phyloP scores from a whole-genome alignment of 92 coral and sea anemone genomes.

The Nematostella vectensis region DNA sequence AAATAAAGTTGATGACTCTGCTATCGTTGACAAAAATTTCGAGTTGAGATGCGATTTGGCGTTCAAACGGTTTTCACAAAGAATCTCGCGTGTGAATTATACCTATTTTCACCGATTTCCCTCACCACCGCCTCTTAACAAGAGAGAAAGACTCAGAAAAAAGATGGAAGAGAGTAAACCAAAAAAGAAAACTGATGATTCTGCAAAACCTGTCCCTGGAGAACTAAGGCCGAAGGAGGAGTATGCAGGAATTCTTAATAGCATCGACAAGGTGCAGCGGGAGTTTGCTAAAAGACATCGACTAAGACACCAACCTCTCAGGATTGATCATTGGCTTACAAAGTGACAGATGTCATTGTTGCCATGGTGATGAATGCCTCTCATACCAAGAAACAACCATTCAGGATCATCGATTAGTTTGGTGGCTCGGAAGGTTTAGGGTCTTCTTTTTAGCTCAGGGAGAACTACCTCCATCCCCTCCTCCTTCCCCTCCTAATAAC shows the following conservation, averaged over 20 bases:
- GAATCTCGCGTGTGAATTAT: slow-evolving; percentile 12
- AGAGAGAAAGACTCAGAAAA: background rate
- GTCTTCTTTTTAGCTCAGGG: no score
- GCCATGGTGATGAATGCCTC: no score
- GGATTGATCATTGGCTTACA: no score
- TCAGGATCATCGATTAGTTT: no score
- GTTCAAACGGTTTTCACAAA: slow-evolving; percentile 14
- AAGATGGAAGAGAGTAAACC: background rate
- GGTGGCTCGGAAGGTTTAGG: no score
- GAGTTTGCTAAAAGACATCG: slow-evolving; percentile 10
- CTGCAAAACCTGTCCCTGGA: background rate
- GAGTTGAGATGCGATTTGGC: slow-evolving; percentile 15
- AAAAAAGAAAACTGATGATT: background rate
- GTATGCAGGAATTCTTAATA: background rate
- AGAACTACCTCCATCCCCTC: no score
- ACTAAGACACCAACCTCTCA: background rate
- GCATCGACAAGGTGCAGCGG: background rate
- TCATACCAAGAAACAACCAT: no score
- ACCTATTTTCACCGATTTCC: slow-evolving; percentile 14
- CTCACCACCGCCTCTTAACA: background rate
- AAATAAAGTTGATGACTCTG: no score
- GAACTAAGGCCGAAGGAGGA: background rate
- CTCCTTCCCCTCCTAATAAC: no score
- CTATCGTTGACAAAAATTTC: slow-evolving; percentile 2
- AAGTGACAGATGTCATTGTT: no score